Evolutionary conservation across 2,888 invertebrate species (phyloP).

Genomic region (Opisthograptis luteolata): DNA sequence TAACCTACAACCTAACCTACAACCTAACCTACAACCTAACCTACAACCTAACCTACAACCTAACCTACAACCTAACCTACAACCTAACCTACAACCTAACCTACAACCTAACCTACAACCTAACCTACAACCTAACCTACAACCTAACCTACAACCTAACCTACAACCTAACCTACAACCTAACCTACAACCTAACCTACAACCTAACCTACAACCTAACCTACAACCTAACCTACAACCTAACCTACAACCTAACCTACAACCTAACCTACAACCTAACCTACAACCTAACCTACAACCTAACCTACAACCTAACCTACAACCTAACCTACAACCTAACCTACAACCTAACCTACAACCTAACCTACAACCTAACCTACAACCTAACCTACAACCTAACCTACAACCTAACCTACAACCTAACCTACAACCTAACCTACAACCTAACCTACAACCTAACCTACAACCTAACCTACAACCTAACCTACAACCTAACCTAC

Average conservation of each 20-base stretch:
- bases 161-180: no score
- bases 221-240: no score
- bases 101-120: slow-evolving; percentile 21
- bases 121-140: neutral
- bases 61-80: no score
- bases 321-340: slow-evolving; percentile 23
- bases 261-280: slow-evolving; percentile 23
- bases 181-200: no score
- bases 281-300: slow-evolving; percentile 24
- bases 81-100: slow-evolving; percentile 19
- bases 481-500: slow-evolving; percentile 6
- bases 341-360: slow-evolving; percentile 24
- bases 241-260: slow-evolving; percentile 6
- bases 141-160: no score
- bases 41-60: no score
- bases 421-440: slow-evolving; percentile 6
- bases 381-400: slow-evolving; percentile 23
- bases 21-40: no score
- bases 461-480: slow-evolving; percentile 24
- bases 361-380: slow-evolving; percentile 6
- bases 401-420: slow-evolving; percentile 24
- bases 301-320: slow-evolving; percentile 6
- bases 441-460: slow-evolving; percentile 23
- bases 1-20: no score
- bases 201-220: no score